Evolutionary conservation across 37 sponge, comb jelly and placozoan genomes (phyloP).

Genomic region (Ianthella basta): DNA sequence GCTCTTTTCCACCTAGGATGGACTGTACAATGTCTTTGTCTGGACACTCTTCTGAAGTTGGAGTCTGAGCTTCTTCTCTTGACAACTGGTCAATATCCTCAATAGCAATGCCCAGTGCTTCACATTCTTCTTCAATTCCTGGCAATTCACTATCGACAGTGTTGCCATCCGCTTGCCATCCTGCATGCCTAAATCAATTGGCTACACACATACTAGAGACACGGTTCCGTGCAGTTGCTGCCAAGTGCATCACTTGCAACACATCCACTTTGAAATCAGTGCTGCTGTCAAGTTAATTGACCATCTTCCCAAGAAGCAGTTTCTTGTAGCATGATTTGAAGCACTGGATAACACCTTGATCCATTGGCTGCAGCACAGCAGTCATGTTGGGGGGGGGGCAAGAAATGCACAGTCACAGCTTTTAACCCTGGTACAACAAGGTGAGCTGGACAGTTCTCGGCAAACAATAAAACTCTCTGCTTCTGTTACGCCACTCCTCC

Average conservation of each 20-base stretch:
- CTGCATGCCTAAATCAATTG: slow-evolving; percentile 14
- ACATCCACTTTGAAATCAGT: slow-evolving; percentile 21
- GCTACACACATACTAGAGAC: slow-evolving; percentile 2
- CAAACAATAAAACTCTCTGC: slow-evolving; percentile 3
- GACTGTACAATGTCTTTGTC: slow-evolving; percentile 17
- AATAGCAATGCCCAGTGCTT: background rate
- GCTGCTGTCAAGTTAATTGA: background rate
- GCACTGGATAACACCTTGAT: slow-evolving; percentile 13
- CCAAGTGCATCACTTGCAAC: background rate
- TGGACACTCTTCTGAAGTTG: slow-evolving; percentile 16
- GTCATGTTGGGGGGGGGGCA: slow-evolving; percentile 13
- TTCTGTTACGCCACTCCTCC: slow-evolving; percentile 23
- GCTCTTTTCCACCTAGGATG: background rate
- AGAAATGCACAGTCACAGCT: slow-evolving; percentile 19
- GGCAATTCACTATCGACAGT: background rate
- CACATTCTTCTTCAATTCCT: slow-evolving; percentile 13
- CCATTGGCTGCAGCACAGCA: slow-evolving; percentile 19
- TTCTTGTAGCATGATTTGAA: slow-evolving; percentile 13
- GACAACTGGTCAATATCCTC: slow-evolving; percentile 3
- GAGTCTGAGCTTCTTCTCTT: slow-evolving; percentile 13
- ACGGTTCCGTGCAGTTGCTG: background rate
- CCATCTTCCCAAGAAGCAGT: slow-evolving; percentile 23
- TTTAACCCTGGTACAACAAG: slow-evolving; percentile 5
- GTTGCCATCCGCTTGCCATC: slow-evolving; percentile 15
- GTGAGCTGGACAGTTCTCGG: slow-evolving; percentile 6